These are phyloP conservation scores for Menura novaehollandiae DNA, from an alignment of 2,113 vertebrate species.

Conservation along the genomic window DNA sequence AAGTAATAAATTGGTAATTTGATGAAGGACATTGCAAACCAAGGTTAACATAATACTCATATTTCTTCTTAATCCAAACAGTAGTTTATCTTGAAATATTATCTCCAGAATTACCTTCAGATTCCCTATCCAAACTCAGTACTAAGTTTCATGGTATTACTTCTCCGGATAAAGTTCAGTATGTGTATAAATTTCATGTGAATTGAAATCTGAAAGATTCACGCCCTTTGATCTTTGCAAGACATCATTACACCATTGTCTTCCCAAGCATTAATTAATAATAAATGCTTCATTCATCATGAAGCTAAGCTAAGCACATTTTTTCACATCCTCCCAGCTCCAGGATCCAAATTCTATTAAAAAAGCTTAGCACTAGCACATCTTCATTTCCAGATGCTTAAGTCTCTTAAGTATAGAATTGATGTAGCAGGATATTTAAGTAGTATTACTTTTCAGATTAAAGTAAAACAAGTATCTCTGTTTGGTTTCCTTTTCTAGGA, in stretches of 20 bases:
- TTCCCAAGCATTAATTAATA: conserved; percentile 10
- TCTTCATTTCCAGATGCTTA: not conserved
- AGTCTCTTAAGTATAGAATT: not conserved
- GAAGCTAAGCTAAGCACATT: not conserved
- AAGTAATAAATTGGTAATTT: not conserved
- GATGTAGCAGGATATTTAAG: not conserved
- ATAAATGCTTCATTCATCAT: not conserved
- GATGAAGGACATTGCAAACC: not conserved
- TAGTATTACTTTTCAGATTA: not conserved
- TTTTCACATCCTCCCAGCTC: not conserved
- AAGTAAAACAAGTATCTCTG: not conserved
- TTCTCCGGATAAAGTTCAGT: not conserved
- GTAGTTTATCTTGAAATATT: not conserved
- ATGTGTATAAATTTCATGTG: not conserved
- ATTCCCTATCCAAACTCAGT: not conserved
- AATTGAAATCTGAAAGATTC: not conserved
- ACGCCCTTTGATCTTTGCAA: not conserved
- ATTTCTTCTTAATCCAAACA: conserved; percentile 13
- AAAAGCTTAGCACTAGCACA: not conserved
- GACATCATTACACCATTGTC: not conserved
- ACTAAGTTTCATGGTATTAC: not conserved
- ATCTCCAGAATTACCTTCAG: not conserved
- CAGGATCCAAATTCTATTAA: not conserved
- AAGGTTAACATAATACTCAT: not conserved
- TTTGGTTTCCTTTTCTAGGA: not conserved